Conservation (phyloP, 2,888 invertebrate species). For the Exocentrus adspersus region DNA sequence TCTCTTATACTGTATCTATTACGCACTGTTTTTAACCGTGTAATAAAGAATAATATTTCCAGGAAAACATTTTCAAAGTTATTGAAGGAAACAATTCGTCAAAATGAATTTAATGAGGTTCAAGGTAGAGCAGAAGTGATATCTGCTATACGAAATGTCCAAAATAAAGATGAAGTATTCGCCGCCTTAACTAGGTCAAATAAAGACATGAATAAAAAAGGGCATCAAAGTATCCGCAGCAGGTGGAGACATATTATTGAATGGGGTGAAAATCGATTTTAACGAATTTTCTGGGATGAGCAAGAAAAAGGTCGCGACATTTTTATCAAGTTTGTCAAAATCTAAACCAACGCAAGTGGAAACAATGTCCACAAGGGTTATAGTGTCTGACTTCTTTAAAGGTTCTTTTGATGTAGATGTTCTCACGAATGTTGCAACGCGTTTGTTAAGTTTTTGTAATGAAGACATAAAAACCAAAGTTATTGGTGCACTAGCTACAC, state of each 20-base stretch:
- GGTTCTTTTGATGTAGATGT: conserved; percentile 23
- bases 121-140: conserved; percentile 69
- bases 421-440: conserved; percentile 14
- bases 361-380: conserved; percentile 7
- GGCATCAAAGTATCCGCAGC: conserved; percentile 53
- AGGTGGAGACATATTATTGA: conserved; percentile 52
- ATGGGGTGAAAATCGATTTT: conserved; percentile 53
- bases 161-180: conserved; percentile 68
- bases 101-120: conserved; percentile 61
- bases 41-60: conserved; percentile 34
- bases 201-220: conserved; percentile 67
- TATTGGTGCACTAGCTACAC: conserved; percentile 27
- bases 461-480: conserved; percentile 36
- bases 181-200: conserved; percentile 67
- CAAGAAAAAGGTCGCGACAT: conserved; percentile 44
- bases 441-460: conserved; percentile 33
- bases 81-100: conserved; percentile 66
- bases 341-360: conserved; percentile 20
- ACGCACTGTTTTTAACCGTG: too few relatives aligned
- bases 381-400: conserved; percentile 13
- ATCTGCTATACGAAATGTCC: conserved; percentile 65
- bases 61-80: conserved; percentile 71
- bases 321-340: conserved; percentile 43
- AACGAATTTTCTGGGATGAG: conserved; percentile 49
- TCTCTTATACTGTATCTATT: too few relatives aligned